Base-by-base conservation (phyloP, 2,888 invertebrate genomes). In the Drosophila emarginata region DNA sequence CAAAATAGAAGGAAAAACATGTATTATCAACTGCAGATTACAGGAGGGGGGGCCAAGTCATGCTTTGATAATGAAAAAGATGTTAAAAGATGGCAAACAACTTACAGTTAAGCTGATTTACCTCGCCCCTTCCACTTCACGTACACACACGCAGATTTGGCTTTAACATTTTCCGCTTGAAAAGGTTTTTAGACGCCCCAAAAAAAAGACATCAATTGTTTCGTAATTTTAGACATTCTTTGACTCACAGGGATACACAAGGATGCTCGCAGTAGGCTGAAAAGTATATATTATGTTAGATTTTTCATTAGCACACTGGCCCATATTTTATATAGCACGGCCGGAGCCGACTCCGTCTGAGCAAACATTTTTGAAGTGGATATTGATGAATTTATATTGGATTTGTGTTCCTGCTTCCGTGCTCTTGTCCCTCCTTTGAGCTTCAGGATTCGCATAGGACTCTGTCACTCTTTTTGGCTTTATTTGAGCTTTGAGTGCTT, bases 301-400 rank as follows among this genome's bases (percentile, higher is more conserved):
- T 64, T 77, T 79, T 71, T 79, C 68, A 75, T 79, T 67, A 67
- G 72, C 60, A 45, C 23, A 15, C 39, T 37, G 15, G 28, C 14
- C 36, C 15, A 6, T 40, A 39, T 39, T 14, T 39, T 39, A 45
- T 45, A 4, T 45, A 14, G 11, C 14, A 18, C 11, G 21, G 21
- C 45, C 11, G 21, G 21, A 18, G 11, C 21, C 21, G 21, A 11
- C 11, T 45, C 21, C 45, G 37, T 50, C 45, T 23, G 52, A 68
- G 62, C 65, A 67, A 65, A 56, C 65, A 84, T 76, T 36, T 80
- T 76, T 74, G 77, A 84, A 85, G 85, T 79, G 72, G 80, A 78
- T 83, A 86, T 78, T 83, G 83, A 86, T 86, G 74, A 86, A 83
- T 83, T 76, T 80, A 72, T 78, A 86, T 86, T 80, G 83, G 78